These are phyloP conservation scores for Drosophila nigricruria DNA, from an alignment of 2,888 invertebrate species.

Conservation along the genomic window DNA sequence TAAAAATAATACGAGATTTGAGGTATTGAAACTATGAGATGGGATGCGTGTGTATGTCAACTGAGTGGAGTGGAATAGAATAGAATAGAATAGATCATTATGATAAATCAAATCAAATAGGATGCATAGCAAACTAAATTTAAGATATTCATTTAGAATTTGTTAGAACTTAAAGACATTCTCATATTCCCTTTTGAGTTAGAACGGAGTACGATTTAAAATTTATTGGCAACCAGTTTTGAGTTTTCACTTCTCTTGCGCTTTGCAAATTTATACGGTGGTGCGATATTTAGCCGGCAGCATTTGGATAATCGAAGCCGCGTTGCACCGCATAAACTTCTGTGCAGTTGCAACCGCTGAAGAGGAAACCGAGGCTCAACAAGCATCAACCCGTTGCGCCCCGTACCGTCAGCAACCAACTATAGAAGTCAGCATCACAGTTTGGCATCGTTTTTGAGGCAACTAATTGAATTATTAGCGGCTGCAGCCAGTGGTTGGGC, in stretches of 20 bases:
- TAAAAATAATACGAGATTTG: background rate
- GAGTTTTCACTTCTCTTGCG: slow-evolving; percentile 19
- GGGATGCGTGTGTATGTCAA: background rate
- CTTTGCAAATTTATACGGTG: slow-evolving; percentile 61
- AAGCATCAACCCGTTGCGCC: slow-evolving; percentile 7
- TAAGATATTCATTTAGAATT: background rate
- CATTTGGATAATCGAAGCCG: slow-evolving; percentile 71
- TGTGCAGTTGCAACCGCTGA: slow-evolving; percentile 38
- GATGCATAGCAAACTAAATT: background rate
- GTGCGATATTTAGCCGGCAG: slow-evolving; percentile 66
- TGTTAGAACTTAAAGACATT: background rate
- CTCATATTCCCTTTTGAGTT: background rate
- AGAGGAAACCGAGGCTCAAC: slow-evolving; percentile 14
- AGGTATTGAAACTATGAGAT: background rate
- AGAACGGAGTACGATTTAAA: slow-evolving; percentile 1
- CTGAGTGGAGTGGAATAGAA: background rate
- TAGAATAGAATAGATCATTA: background rate
- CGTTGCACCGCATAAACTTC: slow-evolving; percentile 51
- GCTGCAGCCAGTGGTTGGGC: slow-evolving; percentile 42
- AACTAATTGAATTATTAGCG: slow-evolving; percentile 83
- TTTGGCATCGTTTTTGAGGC: slow-evolving; percentile 71
- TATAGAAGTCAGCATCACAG: slow-evolving; percentile 59
- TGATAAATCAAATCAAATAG: background rate
- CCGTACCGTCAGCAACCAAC: slow-evolving; percentile 17
- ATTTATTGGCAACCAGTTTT: slow-evolving; percentile 18